These are phyloP conservation scores for Metridium senile DNA, from an alignment of 92 coral and sea anemone genomes.

Conservation along the genomic window DNA sequence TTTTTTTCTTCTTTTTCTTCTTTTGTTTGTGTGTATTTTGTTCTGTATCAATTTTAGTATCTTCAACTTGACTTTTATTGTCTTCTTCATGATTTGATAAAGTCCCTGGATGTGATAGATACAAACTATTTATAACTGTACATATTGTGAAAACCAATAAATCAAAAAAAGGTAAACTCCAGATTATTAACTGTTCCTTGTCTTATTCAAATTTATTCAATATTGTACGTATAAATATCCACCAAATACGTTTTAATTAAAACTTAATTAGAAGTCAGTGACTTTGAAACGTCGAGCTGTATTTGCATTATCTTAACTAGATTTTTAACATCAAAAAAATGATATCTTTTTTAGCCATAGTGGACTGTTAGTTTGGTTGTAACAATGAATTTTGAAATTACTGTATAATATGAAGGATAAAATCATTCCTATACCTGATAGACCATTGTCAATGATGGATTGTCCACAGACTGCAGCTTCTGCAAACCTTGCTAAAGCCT, in stretches of 20 bases:
- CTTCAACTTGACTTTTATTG: background rate
- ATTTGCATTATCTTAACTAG: too few species aligned
- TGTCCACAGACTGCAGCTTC: conserved; percentile 92
- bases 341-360: too few species aligned
- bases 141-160: background rate
- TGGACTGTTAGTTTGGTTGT: too few species aligned
- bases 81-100: background rate
- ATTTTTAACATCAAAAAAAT: too few species aligned
- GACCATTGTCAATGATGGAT: conserved; percentile 50
- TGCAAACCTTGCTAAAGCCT: conserved; percentile 64
- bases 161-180: background rate
- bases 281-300: too few species aligned
- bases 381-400: too few species aligned
- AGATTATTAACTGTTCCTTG: too few species aligned
- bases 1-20: conserved; percentile 22
- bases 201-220: too few species aligned
- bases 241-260: too few species aligned
- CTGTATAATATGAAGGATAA: too few species aligned
- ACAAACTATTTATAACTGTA: background rate
- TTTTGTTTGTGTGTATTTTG: conserved; percentile 1
- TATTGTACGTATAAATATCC: too few species aligned
- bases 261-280: too few species aligned
- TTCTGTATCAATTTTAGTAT: background rate
- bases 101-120: background rate
- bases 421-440: background rate